phyloP scores from a whole-genome alignment of 2,888 invertebrate genomes.

The Scotopteryx bipunctaria region DNA sequence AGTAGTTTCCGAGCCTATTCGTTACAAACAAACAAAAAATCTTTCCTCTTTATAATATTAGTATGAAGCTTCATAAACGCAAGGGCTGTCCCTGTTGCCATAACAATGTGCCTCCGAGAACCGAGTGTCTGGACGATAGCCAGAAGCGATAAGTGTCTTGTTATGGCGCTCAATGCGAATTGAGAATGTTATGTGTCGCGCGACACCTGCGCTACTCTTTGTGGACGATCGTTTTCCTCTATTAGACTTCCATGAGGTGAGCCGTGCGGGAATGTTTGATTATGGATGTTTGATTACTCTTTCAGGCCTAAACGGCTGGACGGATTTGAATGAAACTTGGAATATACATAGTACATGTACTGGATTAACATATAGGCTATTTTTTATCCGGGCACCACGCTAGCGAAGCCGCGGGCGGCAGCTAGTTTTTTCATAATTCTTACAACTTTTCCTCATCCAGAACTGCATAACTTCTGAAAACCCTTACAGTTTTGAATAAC shows the following conservation, averaged over 20 bases:
- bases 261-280: conserved; percentile 25
- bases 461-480: neutral
- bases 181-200: conserved; percentile 25
- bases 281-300: no score
- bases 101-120: conserved; percentile 29
- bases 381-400: no score
- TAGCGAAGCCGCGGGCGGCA: no score
- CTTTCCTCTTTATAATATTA: no score
- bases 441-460: neutral
- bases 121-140: conserved; percentile 31
- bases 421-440: no score
- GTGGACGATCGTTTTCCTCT: conserved; percentile 25
- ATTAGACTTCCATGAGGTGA: conserved; percentile 6
- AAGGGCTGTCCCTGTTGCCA: conserved; percentile 23
- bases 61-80: conserved; percentile 11
- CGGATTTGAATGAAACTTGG: no score
- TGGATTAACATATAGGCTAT: no score
- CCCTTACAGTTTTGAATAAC: conserved; percentile 19
- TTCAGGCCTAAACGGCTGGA: no score
- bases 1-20: no score
- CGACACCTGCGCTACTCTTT: conserved; percentile 14
- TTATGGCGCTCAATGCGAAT: conserved; percentile 23
- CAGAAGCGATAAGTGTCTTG: conserved; percentile 36
- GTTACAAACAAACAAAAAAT: no score
- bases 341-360: no score